These are phyloP conservation scores for Lepidochitona cinerea DNA, from an alignment of 2,888 invertebrate genomes.

Conservation along the genomic window DNA sequence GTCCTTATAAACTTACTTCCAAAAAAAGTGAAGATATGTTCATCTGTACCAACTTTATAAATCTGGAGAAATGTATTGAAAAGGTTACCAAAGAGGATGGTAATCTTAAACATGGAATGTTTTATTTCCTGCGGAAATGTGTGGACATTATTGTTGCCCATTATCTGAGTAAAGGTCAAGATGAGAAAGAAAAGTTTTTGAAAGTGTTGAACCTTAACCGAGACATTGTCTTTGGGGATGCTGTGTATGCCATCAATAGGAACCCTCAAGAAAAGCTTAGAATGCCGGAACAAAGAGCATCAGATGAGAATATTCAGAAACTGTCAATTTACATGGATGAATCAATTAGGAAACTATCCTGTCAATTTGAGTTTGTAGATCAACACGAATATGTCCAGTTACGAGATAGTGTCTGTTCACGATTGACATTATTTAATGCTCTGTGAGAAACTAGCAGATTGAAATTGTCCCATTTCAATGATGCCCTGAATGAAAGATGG, in stretches of 20 bases:
- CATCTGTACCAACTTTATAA: background rate
- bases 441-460: slow-evolving; percentile 28
- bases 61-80: background rate
- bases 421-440: slow-evolving; percentile 32
- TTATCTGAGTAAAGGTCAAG: background rate
- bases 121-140: background rate
- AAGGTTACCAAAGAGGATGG: background rate
- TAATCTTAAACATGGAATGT: background rate
- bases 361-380: slow-evolving; percentile 10
- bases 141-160: background rate
- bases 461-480: slow-evolving; percentile 13
- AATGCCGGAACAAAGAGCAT: slow-evolving; percentile 19
- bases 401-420: slow-evolving; percentile 17
- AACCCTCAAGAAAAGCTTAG: background rate
- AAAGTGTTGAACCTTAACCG: background rate
- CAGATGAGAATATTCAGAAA: slow-evolving; percentile 11
- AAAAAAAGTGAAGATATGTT: background rate
- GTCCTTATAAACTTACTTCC: background rate
- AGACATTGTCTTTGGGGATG: background rate
- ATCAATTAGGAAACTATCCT: slow-evolving; percentile 6
- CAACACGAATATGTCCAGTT: slow-evolving; percentile 16
- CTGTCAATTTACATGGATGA: slow-evolving; percentile 5
- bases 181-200: background rate
- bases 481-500: slow-evolving; percentile 18
- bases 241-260: background rate